A percentile compares a stretch with the other conserved stretches of the same genome.
Conservation (phyloP, 2,888 invertebrate genomes). For the Mayetiola destructor region DNA sequence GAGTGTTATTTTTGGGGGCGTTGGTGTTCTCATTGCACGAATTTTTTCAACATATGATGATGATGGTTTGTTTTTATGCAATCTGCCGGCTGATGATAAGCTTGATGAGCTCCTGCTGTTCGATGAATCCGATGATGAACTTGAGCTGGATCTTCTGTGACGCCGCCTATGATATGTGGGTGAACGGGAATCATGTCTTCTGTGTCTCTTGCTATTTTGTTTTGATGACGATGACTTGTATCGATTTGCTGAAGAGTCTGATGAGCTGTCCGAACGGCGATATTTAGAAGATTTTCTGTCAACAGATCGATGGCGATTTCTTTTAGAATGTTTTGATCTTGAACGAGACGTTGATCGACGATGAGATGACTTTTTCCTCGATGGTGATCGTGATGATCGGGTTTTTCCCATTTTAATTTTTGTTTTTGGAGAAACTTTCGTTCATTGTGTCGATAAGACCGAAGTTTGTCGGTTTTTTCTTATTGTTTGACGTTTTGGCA, state of each 20-base stretch:
- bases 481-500: too few relatives aligned
- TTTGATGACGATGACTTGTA: not conserved
- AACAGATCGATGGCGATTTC: not conserved
- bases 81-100: not conserved
- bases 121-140: not conserved
- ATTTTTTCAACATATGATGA: not conserved
- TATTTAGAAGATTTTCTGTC: too few relatives aligned
- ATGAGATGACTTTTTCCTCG: not conserved
- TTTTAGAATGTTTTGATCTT: not conserved
- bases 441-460: too few relatives aligned
- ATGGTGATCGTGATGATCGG: not conserved
- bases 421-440: too few relatives aligned
- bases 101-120: not conserved
- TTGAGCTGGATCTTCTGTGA: not conserved
- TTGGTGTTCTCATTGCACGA: not conserved
- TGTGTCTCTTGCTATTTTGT: not conserved
- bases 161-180: not conserved
- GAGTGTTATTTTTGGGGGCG: not conserved
- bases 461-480: too few relatives aligned
- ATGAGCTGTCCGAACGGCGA: too few relatives aligned
- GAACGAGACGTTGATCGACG: not conserved
- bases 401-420: not conserved
- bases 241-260: not conserved
- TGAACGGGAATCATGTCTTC: not conserved
- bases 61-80: not conserved